Percentiles rank a stretch among this genome's conserved stretches.
These are phyloP conservation scores for Ciconia nigra DNA, from an alignment of 2,797 vertebrate genomes.

Conservation along the genomic window DNA sequence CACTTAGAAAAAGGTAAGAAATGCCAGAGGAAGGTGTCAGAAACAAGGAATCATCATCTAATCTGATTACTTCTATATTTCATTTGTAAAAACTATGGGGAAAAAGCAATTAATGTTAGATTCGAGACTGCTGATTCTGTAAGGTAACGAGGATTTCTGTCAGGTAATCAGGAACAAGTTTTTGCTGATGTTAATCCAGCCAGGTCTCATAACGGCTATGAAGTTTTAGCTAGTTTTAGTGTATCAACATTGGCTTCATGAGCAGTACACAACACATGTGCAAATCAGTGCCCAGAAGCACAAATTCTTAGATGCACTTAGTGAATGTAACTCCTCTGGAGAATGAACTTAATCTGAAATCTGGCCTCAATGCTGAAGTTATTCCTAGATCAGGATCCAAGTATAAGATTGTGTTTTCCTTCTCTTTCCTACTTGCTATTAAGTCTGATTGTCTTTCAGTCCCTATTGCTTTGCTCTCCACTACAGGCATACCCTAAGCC, in stretches of 20 bases:
- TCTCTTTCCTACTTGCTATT: not conserved
- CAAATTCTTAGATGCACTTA: not conserved
- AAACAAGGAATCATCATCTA: not conserved
- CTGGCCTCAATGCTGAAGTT: not conserved
- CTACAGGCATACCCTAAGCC: not conserved
- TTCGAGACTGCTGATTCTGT: not conserved
- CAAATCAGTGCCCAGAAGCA: not conserved
- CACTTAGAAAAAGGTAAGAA: not conserved
- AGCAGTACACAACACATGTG: fast-evolving
- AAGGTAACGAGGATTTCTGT: not conserved
- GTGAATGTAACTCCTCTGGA: not conserved
- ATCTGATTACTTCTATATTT: not conserved
- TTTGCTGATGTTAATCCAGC: not conserved
- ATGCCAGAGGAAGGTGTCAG: not conserved
- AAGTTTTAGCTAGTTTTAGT: not conserved
- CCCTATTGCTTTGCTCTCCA: not conserved
- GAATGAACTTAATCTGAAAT: not conserved
- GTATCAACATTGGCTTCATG: not conserved
- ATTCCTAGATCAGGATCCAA: not conserved
- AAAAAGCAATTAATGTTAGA: not conserved
- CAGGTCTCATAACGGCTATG: not conserved
- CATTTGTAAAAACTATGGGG: not conserved
- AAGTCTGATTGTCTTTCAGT: not conserved
- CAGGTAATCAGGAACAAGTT: not conserved
- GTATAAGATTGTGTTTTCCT: not conserved